Evolutionary conservation across 2,113 vertebrate species (phyloP).

Genomic region (Marmota monax): DNA sequence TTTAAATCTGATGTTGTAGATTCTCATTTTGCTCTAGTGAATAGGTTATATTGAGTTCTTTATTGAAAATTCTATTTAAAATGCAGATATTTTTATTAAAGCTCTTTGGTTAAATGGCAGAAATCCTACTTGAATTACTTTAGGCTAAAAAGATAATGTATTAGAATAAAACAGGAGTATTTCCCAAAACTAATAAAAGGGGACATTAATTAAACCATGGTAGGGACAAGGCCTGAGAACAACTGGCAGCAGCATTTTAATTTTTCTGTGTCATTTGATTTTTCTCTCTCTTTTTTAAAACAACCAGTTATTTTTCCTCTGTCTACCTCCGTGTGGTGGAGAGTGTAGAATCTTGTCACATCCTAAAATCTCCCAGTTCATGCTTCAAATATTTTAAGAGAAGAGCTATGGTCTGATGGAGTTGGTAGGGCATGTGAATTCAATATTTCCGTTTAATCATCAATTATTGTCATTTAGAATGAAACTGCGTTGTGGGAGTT

Average conservation of each 20-base stretch:
- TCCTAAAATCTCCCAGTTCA: not conserved
- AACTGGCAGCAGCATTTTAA: not conserved
- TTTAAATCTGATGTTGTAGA: conserved; percentile 2
- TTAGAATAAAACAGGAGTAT: not conserved
- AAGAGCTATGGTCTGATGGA: not conserved
- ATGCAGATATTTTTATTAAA: not conserved
- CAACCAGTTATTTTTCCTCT: not conserved
- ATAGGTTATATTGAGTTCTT: not conserved
- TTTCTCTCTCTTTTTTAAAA: not conserved
- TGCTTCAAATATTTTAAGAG: not conserved
- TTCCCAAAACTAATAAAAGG: not conserved
- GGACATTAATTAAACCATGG: not conserved
- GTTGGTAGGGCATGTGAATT: not conserved
- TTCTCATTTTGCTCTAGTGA: conserved; percentile 18
- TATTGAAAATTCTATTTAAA: conserved; percentile 26
- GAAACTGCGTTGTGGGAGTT: not conserved
- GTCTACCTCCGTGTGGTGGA: not conserved
- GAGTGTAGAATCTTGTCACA: not conserved
- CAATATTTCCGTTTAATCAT: not conserved
- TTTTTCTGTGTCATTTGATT: not conserved
- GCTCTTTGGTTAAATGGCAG: not conserved
- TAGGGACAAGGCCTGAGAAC: not conserved
- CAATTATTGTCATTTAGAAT: not conserved
- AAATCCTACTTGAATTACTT: not conserved
- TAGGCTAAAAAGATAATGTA: not conserved